phyloP scores from a whole-genome alignment of 92 coral and sea anemone species.

The Phymanthus crucifer region DNA sequence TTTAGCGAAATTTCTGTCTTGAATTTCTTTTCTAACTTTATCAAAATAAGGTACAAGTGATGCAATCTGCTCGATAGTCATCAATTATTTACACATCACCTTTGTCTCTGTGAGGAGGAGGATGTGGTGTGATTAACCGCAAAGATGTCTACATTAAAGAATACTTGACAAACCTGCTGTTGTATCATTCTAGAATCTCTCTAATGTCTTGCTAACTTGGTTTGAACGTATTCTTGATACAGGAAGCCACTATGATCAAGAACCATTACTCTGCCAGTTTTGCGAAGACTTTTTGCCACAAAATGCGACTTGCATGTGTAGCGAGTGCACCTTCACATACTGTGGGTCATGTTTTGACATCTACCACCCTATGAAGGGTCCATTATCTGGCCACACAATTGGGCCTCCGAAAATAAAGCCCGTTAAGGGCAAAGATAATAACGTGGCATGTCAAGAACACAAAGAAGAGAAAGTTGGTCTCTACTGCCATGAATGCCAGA shows the following conservation, averaged over 20 bases:
- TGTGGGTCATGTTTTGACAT: constrained; percentile 81
- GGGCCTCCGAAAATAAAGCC: constrained; percentile 70
- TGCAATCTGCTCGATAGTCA: too few relatives aligned
- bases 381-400: constrained; percentile 71
- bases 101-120: too few relatives aligned
- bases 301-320: constrained; percentile 76
- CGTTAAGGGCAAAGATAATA: constrained; percentile 61
- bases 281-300: constrained; percentile 80
- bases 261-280: constrained; percentile 74
- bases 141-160: too few relatives aligned
- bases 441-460: constrained; percentile 61
- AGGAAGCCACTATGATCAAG: constrained; percentile 46
- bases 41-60: too few relatives aligned
- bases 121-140: too few relatives aligned
- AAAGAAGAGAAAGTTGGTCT: constrained; percentile 65
- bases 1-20: too few relatives aligned
- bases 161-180: too few relatives aligned
- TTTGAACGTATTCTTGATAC: not conserved
- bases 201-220: not conserved
- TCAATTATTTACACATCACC: too few relatives aligned
- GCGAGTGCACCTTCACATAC: constrained; percentile 72
- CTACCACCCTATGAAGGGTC: constrained; percentile 86
- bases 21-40: too few relatives aligned
- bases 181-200: too few relatives aligned
- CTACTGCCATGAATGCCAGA: constrained; percentile 66